Conservation (phyloP, 2,113 vertebrate genomes). For the Neotoma lepida region DNA sequence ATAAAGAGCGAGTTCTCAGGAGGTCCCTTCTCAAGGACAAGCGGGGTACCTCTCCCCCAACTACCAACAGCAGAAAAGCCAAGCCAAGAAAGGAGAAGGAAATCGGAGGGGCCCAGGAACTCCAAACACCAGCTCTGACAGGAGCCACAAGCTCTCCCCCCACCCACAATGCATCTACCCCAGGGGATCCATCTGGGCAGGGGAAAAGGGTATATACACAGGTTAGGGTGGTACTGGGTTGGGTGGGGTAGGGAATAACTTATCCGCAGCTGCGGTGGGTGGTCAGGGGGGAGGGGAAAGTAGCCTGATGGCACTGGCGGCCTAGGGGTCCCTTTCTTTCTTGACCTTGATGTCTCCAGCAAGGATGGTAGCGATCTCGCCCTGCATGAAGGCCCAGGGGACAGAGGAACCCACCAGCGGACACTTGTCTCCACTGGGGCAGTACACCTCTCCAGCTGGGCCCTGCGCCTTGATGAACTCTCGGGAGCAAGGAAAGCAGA, state of each 20-base stretch:
- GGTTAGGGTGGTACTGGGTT: constrained; percentile 30
- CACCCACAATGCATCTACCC: constrained; percentile 74
- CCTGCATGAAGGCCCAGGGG: constrained; percentile 96
- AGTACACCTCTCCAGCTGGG: constrained; percentile 90
- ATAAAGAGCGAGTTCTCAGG: constrained; percentile 73
- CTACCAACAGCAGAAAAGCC: constrained; percentile 80
- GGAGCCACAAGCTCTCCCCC: constrained; percentile 61
- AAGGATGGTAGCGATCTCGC: constrained; percentile 93
- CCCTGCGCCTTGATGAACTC: constrained; percentile 91
- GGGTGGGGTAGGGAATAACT: constrained; percentile 77
- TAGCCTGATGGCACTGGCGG: constrained; percentile 38
- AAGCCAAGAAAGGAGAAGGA: constrained; percentile 72
- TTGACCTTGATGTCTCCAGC: constrained; percentile 93
- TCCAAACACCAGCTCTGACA: constrained; percentile 42
- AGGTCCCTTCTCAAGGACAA: constrained; percentile 31
- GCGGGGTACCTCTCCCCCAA: constrained; percentile 57
- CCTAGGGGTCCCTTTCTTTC: constrained; percentile 90
- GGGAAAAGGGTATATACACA: constrained; percentile 64
- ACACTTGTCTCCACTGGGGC: constrained; percentile 93
- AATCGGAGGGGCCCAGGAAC: constrained; percentile 53
- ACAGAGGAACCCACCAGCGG: constrained; percentile 91
- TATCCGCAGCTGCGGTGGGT: constrained; percentile 72
- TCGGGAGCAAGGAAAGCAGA: constrained; percentile 94
- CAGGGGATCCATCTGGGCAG: constrained; percentile 59
- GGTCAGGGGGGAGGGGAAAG: constrained; percentile 5